phyloP scores from a whole-genome alignment of 2,113 vertebrate genomes.

The Oenanthe oenanthe region DNA sequence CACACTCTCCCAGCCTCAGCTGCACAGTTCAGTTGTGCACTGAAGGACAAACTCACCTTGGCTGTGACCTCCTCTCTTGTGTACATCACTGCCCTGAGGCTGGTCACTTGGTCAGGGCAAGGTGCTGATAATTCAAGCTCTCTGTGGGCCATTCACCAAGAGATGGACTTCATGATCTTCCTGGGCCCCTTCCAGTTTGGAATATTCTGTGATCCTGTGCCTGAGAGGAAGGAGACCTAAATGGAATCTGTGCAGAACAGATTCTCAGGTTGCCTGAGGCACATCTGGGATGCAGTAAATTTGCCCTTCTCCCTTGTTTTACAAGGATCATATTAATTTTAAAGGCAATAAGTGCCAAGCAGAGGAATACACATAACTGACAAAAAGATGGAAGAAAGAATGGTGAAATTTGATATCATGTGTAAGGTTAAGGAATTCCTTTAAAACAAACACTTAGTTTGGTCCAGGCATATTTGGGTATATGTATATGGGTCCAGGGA shows the following conservation, averaged over 20 bases:
- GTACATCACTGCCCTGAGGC: not conserved
- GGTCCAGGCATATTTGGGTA: too few relatives aligned
- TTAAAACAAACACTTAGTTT: not conserved
- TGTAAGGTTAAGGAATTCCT: not conserved
- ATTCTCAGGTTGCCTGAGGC: not conserved
- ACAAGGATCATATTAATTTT: not conserved
- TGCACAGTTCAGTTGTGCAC: not conserved
- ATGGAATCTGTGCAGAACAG: not conserved
- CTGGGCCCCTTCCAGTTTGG: not conserved
- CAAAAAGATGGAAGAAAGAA: not conserved
- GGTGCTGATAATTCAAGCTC: too few relatives aligned
- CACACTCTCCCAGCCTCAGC: not conserved
- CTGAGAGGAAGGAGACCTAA: not conserved
- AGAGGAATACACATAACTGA: not conserved
- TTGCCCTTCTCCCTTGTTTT: not conserved
- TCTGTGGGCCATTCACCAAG: not conserved
- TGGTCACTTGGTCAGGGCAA: not conserved
- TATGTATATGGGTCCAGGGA: not conserved
- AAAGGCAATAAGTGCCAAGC: not conserved
- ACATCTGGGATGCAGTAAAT: not conserved
- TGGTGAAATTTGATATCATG: not conserved
- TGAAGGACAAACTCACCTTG: not conserved
- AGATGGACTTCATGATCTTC: not conserved
- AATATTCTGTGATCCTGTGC: not conserved
- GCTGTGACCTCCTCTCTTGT: not conserved